Conservation (phyloP, 2,113 vertebrate genomes). For the Gallinago media region DNA sequence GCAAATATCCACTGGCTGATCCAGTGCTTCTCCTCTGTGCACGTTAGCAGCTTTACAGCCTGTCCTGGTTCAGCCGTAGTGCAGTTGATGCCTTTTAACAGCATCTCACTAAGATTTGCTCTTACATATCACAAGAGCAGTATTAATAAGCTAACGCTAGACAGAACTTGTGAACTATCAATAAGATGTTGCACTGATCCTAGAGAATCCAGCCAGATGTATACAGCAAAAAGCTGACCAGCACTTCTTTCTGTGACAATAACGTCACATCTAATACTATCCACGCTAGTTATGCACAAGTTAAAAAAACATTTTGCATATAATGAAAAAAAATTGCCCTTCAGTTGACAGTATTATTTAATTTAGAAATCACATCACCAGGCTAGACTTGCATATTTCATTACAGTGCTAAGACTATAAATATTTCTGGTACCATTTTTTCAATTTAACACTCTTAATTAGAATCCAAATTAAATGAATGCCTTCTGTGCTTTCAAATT, state of each 20-base stretch:
- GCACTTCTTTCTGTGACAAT: not conserved
- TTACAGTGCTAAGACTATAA: not conserved
- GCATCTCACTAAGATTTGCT: not conserved
- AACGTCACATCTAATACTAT: not conserved
- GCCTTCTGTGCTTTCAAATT: conserved; percentile 10
- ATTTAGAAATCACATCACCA: not conserved
- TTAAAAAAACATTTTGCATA: not conserved
- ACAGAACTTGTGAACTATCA: not conserved
- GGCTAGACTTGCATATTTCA: not conserved
- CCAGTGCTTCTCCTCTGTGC: not conserved
- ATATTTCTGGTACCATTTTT: not conserved
- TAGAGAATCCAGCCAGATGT: not conserved
- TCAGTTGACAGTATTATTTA: not conserved
- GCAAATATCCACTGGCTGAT: not conserved
- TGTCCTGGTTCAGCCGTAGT: not conserved
- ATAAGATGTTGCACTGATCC: not conserved
- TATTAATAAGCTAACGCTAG: not conserved
- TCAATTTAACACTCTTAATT: conserved; percentile 3
- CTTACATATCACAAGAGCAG: not conserved
- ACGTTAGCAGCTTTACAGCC: not conserved
- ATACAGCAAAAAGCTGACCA: not conserved
- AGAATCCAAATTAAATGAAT: conserved; percentile 22
- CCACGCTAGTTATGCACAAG: not conserved
- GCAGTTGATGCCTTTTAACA: not conserved
- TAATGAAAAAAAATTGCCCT: not conserved